Conservation (phyloP, 2,888 invertebrate species). For the Prosapia bicincta region DNA sequence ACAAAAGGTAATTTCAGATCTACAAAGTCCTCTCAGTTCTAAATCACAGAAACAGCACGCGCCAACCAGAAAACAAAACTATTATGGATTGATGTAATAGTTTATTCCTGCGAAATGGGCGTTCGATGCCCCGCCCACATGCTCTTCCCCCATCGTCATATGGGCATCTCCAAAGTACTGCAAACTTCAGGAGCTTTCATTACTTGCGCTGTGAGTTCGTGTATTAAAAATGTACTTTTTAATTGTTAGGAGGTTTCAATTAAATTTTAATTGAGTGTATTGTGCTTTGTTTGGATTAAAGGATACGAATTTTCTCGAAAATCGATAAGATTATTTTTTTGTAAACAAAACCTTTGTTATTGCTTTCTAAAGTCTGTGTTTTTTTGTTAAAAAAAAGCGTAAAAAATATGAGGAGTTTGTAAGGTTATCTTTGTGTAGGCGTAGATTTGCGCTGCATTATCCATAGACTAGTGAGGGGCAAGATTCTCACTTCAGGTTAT, state of each 20-base stretch:
- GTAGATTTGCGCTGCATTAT: too few species aligned
- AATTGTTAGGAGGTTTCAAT: neutral
- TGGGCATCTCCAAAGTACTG: neutral
- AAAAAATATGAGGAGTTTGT: too few species aligned
- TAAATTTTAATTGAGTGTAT: neutral
- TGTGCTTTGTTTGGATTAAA: neutral
- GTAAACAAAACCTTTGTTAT: too few species aligned
- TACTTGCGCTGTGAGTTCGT: neutral
- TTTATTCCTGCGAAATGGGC: neutral
- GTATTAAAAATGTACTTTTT: too few species aligned
- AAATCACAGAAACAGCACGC: neutral
- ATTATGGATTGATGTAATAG: neutral
- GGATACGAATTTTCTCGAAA: too few species aligned
- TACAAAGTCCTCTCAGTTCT: neutral
- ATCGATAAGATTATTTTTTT: too few species aligned
- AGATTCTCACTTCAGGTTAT: too few species aligned
- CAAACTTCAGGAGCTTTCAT: neutral
- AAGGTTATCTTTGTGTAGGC: too few species aligned
- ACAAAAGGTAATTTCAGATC: neutral
- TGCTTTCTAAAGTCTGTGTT: too few species aligned
- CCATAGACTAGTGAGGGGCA: too few species aligned
- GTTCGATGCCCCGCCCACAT: neutral
- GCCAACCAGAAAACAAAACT: neutral
- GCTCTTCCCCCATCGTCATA: neutral
- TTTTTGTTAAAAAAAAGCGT: too few species aligned